Base-by-base conservation (phyloP, 1,140 invertebrate genomes). In the Antheraea pernyi region DNA sequence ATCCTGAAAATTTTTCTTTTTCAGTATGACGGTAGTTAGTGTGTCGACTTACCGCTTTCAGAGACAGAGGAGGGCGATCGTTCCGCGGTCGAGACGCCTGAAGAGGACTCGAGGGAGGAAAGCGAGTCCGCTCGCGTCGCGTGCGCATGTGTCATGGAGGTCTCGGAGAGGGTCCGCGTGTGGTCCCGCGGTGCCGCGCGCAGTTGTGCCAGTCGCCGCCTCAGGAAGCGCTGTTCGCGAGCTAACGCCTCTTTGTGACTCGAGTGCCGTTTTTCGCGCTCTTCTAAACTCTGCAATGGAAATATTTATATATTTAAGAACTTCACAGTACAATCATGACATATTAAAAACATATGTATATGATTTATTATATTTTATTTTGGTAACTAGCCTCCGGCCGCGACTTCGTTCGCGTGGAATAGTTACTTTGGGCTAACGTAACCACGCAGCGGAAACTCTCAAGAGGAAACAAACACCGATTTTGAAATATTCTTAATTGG, bases 141-240 rank as follows among this genome's bases (percentile, higher is more conserved):
- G 78, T 96, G 96, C 63, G 78, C 75, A 72, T 96, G 96, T 61
- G 95, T 94, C 71, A 95, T 94, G 64, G 96, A 95, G 85, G 95
- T 97, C 92, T 97, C 97, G 74, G 95, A 76, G 9, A 80, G 64
- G 30, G 65, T 71, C 9, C 80, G 82, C 60, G 70, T 65, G 59
- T 67, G 67, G 72, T 81, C 78, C 72, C 79, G 83, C 66, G 77
- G 91, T 87, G 81, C 89, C 83, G 75, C 77, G 72, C 91, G 79
- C 80, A 98, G 93, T 88, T 96, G 95, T 80, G 97, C 96, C 74
- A 97, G 90, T 79, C 95, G 94, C 84, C 97, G 94, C 83, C 95
- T 93, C 70, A 98, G 94, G 92, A 95, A 97, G 85, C 97, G 95
- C 73, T 97, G 96, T 86, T 98, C 97, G 59, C 97, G 93, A 73